Evolutionary conservation across 2,888 invertebrate genomes (phyloP), one percentile per base, ranked within the genome.

Genomic region (Polydrusus tereticollis): DNA sequence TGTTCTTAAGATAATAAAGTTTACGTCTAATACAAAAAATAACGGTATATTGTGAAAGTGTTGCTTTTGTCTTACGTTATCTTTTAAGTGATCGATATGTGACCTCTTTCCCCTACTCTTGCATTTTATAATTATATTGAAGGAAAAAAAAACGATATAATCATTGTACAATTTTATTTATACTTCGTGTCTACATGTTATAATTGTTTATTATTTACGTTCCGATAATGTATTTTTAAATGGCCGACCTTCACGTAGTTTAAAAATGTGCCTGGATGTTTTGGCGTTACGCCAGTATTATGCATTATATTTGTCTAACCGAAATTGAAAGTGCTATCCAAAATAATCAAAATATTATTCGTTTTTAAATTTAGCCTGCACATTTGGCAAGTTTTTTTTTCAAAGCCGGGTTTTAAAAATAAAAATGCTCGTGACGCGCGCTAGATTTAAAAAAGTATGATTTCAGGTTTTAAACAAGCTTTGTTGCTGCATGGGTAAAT

Each of bases 311-410:
- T 55, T 68, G 38, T 59, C 59, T 60, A 59, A 68, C 59, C 50
- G 50, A 68, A 68, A 68, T 47, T 50, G 47, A 68, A 68, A 68
- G 67, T 68, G 67, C 50, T 68, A 59, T 68, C 23, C 41, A 45
- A 58, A 68, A 68, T 68, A 68, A 68, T 68, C 59, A 68, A 68
- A 59, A 59, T 68, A 68, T 68, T 68, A 68, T 68, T 59, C 36
- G 29, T 23, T 55, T 68, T 68, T 68, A 68, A 68, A 59, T 68
- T 59, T 68, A 59, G 67, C 59, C 29, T 59, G 67, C 59, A 16
- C 50, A 43, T 59, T 59, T 60, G 59, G 18, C 67, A 26, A 14
- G 12, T 43, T 58, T 57, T 52, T 36, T 45, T 55, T 33, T 29
- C 20, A 7, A 59, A 59, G 7, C 21, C 12, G 7, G 43, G 12